These are phyloP conservation scores for Melanotaenia nigrans DNA, from an alignment of 2,797 vertebrate genomes.

Conservation along the genomic window DNA sequence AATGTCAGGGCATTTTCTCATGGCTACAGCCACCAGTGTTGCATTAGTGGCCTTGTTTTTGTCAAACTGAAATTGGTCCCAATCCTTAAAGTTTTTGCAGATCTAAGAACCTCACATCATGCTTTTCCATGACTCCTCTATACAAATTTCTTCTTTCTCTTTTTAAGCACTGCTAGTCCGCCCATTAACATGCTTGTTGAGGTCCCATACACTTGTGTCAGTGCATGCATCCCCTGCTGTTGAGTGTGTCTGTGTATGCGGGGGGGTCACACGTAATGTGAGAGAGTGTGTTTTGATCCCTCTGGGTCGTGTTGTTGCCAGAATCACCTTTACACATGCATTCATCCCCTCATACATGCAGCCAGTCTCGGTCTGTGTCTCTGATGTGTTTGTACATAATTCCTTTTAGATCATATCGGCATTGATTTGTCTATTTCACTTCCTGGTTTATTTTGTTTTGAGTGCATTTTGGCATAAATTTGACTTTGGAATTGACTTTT, in stretches of 20 bases:
- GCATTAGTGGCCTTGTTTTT: background rate
- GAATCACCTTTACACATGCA: slow-evolving; percentile 41
- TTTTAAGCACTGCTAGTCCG: background rate
- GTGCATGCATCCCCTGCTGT: slow-evolving; percentile 15
- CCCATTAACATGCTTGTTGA: slow-evolving; percentile 11
- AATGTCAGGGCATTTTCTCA: background rate
- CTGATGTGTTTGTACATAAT: background rate
- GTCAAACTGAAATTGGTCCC: background rate
- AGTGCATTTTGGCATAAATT: slow-evolving; percentile 34
- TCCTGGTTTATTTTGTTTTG: slow-evolving; percentile 36
- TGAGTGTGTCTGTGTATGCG: slow-evolving; percentile 23
- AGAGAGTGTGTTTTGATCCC: slow-evolving; percentile 61
- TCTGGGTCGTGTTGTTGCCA: slow-evolving; percentile 43
- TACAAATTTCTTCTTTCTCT: slow-evolving; percentile 11
- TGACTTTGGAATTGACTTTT: slow-evolving; percentile 49
- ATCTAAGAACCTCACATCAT: background rate
- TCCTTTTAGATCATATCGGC: slow-evolving; percentile 34
- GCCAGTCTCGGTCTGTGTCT: slow-evolving; percentile 2
- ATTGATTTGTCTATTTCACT: slow-evolving; percentile 36
- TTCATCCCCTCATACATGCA: slow-evolving; percentile 18
- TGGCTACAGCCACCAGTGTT: no score
- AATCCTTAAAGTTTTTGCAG: background rate
- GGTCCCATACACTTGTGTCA: slow-evolving; percentile 28
- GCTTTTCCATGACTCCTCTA: background rate
- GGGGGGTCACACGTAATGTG: slow-evolving; percentile 52